Evolutionary conservation across 1,140 invertebrate genomes (phyloP), one percentile per base, ranked within the genome.

Genomic region (Bombus impatiens): DNA sequence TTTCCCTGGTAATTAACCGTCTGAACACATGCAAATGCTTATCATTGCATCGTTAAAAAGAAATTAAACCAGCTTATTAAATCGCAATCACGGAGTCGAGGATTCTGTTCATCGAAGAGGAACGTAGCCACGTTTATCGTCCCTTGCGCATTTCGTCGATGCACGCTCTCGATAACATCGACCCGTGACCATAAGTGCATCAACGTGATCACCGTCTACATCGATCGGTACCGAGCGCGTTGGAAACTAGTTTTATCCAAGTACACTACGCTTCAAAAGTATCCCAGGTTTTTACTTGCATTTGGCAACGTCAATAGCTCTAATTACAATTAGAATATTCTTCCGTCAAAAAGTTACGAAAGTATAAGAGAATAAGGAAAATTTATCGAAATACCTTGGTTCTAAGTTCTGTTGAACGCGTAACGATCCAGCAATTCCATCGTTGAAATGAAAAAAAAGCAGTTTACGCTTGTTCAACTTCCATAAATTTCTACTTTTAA

Each of bases 241-340:
- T 42, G 83, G 44, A 76, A 83, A 82, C 80, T 37, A 37, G 79
- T 82, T 76, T 67, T 59, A 84, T 9, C n/a, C 42, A 9, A 18
- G 65, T 32, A 57, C 22, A 40, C 28, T 35, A 59, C 22, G 44
- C 28, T 62, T 62, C 28, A 62, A 62, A 62, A 62, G 59, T n/a
- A 62, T 62, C 10, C 6, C 47, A 53, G 18, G 47, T 22, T 53
- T 6, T 22, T 8, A 2, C 1, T 22, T 6, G 6, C 6, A 53
- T 53, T 53, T 22, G 47, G 6, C 18, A 53, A 53, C 5, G 47
- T 53, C 18, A 18, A 6, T 53, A 53, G 47, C 47, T 47, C 47
- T 18, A 47, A 53, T 53, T 53, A 53, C 18, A 6, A 53, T 22
- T 53, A 53, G 18, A 22, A 53, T 4, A 53, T 53, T 53, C 18